A percentile compares a stretch with the other conserved stretches of the same genome.
Conservation (phyloP, 2,113 vertebrate genomes). For the Saccopteryx bilineata region DNA sequence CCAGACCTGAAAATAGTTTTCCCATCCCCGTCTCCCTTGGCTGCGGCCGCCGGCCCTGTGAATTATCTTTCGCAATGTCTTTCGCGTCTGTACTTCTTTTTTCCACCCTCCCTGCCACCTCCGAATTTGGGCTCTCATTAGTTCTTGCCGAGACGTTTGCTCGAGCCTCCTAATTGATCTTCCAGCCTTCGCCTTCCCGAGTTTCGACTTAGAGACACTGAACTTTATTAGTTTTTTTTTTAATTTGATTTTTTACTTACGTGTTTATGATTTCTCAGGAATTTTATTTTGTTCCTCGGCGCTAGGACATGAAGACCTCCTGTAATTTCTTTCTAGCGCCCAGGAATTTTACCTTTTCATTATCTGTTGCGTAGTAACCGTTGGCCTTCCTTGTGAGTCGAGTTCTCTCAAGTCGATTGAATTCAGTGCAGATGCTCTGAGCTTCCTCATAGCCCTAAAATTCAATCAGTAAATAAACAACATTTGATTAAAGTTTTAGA, state of each 20-base stretch:
- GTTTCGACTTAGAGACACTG: neutral
- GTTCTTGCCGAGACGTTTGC: slow-evolving; percentile 44
- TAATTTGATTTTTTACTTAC: neutral
- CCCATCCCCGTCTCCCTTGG: slow-evolving; percentile 35
- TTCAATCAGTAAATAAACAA: neutral
- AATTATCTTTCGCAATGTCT: slow-evolving; percentile 69
- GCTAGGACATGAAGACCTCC: neutral
- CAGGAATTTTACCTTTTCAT: neutral
- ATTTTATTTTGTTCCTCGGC: neutral
- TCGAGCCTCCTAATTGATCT: slow-evolving; percentile 18
- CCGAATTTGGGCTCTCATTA: slow-evolving; percentile 34
- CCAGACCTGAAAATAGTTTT: slow-evolving; percentile 66
- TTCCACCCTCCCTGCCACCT: slow-evolving; percentile 63
- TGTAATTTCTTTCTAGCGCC: neutral
- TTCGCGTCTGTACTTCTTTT: slow-evolving; percentile 63
- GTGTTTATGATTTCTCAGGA: neutral
- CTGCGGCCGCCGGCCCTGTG: neutral
- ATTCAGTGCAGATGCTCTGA: neutral
- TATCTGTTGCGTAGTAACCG: neutral
- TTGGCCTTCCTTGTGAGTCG: neutral
- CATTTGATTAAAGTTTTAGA: neutral
- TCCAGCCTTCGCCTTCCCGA: neutral
- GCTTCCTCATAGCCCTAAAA: neutral
- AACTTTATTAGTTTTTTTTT: neutral
- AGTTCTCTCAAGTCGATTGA: neutral